Evolutionary conservation across 1,140 invertebrate genomes (phyloP), one percentile per base, ranked within the genome.

Genomic region (Drosophila prosaltans): DNA sequence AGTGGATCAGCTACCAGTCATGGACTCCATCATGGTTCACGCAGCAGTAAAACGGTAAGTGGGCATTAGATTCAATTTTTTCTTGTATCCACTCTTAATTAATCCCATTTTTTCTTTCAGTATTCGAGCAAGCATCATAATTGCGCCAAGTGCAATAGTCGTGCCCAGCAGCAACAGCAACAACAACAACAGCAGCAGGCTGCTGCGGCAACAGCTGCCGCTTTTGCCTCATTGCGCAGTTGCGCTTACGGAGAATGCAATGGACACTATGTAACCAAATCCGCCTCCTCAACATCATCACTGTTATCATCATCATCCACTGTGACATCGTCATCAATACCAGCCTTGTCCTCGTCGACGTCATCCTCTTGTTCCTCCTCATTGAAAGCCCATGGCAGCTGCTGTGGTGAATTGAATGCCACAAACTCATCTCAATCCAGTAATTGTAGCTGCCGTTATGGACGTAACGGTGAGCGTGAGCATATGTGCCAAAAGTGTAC

Each of bases 401-500:
- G 73, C 68, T 26, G 24, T 21, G 21, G 1, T 60, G 40, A 39
- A 55, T n/a, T 28, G 6, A 55, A 55, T 21, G 32, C 30, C 55
- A 32, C 16, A n/a, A 59, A 59, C 21, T 16, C 32, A 21, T 58
- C 39, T 7, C 65, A 55, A 48, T 26, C 41, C 9, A 58, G 28
- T 45, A 59, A 36, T 41, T 91, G 77, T 92, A 92, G 81, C 67
- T 91, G 69, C 61, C 90, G 59, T 81, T 91, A 81, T 83, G 90
- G 70, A 60, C 36, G 11, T 3, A 69, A 60, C 61, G 67, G 79
- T 10, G 78, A 80, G 58, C 74, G 74, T 4, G 81, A 90, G 36
- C 69, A 81, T 58, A 91, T 81, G 70, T 92, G 89, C 74, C 86
- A 77, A 26, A 92, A 86, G 77, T 92, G 92, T 93, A 92, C 93